phyloP scores from a whole-genome alignment of 2,888 invertebrate genomes.

The Rutpela maculata region DNA sequence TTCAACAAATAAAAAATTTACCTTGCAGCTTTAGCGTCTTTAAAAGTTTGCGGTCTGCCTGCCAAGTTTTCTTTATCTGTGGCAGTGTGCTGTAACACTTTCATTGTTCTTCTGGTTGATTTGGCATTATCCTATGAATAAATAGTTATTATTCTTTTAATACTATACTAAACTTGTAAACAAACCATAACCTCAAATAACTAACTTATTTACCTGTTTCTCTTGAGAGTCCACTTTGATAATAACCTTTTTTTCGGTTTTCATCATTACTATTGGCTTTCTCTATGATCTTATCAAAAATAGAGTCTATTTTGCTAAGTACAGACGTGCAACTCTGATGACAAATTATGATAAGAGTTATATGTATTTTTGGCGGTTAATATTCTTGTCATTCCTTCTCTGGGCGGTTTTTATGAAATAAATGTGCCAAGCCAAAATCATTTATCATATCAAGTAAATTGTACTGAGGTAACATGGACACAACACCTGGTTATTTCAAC shows the following conservation, averaged over 20 bases:
- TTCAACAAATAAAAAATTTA: background rate
- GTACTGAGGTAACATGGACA: background rate
- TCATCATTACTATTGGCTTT: slow-evolving; percentile 61
- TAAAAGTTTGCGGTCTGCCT: slow-evolving; percentile 76
- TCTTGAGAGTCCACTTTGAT: slow-evolving; percentile 66
- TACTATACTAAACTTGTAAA: slow-evolving; percentile 7
- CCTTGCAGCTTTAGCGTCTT: slow-evolving; percentile 62
- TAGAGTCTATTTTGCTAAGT: background rate
- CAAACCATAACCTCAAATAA: slow-evolving; percentile 53
- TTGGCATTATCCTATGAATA: slow-evolving; percentile 76
- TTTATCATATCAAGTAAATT: background rate
- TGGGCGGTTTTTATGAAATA: background rate
- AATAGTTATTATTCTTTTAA: slow-evolving; percentile 17
- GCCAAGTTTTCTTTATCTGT: slow-evolving; percentile 86
- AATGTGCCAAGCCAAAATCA: background rate
- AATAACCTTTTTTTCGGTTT: slow-evolving; percentile 66
- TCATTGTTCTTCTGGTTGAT: slow-evolving; percentile 82
- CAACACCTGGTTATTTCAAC: background rate
- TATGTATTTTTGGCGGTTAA: background rate
- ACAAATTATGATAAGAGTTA: background rate
- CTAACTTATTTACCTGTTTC: slow-evolving; percentile 64
- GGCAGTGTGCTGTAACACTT: slow-evolving; percentile 83
- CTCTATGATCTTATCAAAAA: background rate
- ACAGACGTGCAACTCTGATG: too few species aligned
- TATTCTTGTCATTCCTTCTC: background rate